Percentiles rank a stretch among this genome's conserved stretches.
phyloP scores from a whole-genome alignment of 2,888 invertebrate species.

The Drosophila kokeensis region DNA sequence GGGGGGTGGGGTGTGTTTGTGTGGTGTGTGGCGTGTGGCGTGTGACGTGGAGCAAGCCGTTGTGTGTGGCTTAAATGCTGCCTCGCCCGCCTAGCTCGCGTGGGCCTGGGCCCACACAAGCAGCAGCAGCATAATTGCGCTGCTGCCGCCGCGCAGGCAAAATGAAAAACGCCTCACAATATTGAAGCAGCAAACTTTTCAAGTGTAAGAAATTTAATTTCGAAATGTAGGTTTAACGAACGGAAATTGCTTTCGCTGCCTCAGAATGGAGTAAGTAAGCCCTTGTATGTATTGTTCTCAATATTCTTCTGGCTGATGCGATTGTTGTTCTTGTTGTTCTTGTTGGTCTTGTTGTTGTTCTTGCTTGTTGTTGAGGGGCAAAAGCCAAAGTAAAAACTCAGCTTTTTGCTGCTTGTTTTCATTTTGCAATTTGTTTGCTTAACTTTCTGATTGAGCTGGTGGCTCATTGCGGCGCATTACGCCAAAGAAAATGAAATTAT shows the following conservation, averaged over 20 bases:
- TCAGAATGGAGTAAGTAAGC: constrained; percentile 60
- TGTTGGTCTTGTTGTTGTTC: constrained; percentile 16
- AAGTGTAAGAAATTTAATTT: constrained; percentile 81
- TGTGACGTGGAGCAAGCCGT: background rate
- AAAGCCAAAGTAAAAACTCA: constrained; percentile 38
- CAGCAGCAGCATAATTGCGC: constrained; percentile 66
- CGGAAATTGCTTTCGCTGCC: constrained; percentile 77
- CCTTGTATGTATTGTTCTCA: constrained; percentile 35
- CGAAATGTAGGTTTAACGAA: constrained; percentile 80
- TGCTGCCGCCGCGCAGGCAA: constrained; percentile 38
- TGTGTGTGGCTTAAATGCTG: constrained; percentile 25
- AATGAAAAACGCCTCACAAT: constrained; percentile 67
- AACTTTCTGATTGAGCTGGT: constrained; percentile 78
- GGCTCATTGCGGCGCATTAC: constrained; percentile 53
- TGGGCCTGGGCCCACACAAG: background rate
- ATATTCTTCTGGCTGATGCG: constrained; percentile 23
- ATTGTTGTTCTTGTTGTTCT: constrained; percentile 35
- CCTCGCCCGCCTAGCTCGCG: background rate
- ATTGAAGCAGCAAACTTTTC: constrained; percentile 77
- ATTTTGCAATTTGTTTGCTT: constrained; percentile 75
- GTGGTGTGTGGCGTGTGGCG: constrained; percentile 10
- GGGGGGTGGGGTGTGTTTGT: constrained; percentile 11
- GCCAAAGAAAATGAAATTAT: constrained; percentile 64
- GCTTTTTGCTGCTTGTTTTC: constrained; percentile 66
- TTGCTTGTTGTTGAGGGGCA: constrained; percentile 17